Evolutionary conservation across 37 sponge, comb jelly and placozoan species (phyloP).

Genomic region (Ephydatia muelleri): DNA sequence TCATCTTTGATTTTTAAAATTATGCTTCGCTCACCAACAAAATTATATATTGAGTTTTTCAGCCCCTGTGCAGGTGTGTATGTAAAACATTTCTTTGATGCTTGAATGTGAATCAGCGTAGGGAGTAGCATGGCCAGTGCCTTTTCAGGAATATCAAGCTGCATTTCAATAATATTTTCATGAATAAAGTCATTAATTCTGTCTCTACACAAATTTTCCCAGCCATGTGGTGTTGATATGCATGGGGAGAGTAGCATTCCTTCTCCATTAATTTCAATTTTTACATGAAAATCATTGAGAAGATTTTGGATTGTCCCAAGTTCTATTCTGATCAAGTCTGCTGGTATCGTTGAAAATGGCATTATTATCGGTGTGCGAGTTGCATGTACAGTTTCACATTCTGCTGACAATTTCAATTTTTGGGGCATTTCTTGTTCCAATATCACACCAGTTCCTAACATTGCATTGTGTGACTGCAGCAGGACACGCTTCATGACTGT

Average conservation of each 20-base stretch:
- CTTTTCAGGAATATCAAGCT: not conserved
- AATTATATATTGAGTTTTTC: not conserved
- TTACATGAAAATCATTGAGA: not conserved
- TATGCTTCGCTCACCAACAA: not conserved
- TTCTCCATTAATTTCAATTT: not conserved
- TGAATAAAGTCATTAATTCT: not conserved
- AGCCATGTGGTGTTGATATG: not conserved
- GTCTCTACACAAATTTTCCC: not conserved
- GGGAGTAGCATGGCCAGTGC: not conserved
- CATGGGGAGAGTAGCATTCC: not conserved
- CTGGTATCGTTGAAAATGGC: not conserved
- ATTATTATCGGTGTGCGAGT: not conserved
- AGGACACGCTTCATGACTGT: too few relatives aligned
- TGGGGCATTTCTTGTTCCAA: not conserved
- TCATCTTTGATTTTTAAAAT: not conserved
- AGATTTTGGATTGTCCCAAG: not conserved
- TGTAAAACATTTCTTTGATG: not conserved
- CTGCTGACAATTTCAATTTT: too few relatives aligned
- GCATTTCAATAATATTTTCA: not conserved
- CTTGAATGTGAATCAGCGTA: not conserved
- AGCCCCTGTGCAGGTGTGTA: not conserved
- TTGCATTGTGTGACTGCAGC: too few relatives aligned
- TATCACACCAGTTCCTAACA: too few relatives aligned
- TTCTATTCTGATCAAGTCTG: not conserved
- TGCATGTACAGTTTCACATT: not conserved